Evolutionary conservation across 2,888 invertebrate genomes (phyloP).

Genomic region (Entomobrya proxima): DNA sequence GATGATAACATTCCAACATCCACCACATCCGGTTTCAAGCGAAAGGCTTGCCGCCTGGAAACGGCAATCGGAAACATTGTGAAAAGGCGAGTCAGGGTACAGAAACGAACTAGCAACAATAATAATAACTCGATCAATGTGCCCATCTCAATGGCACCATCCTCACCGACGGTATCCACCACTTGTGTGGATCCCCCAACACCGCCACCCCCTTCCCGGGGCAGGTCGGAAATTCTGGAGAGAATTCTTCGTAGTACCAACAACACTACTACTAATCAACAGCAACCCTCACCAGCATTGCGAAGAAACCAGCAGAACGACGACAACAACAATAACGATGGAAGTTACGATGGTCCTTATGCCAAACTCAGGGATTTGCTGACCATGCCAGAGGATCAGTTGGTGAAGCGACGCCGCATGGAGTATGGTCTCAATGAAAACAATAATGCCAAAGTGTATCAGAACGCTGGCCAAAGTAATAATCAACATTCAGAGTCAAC

Average conservation of each 20-base stretch:
- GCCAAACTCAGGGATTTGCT: slow-evolving; percentile 63
- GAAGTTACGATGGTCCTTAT: slow-evolving; percentile 32
- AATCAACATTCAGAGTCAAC: not conserved
- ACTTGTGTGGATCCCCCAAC: slow-evolving; percentile 54
- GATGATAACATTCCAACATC: slow-evolving; percentile 68
- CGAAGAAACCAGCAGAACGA: slow-evolving; percentile 35
- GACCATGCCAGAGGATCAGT: slow-evolving; percentile 62
- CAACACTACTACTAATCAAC: slow-evolving; percentile 21
- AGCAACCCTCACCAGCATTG: not conserved
- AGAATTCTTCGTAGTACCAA: slow-evolving; percentile 57
- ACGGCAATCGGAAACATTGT: slow-evolving; percentile 64
- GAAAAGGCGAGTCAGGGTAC: slow-evolving; percentile 23
- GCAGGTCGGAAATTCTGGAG: slow-evolving; percentile 60
- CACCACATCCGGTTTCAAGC: slow-evolving; percentile 58
- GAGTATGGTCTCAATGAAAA: slow-evolving; percentile 49
- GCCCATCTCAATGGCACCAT: slow-evolving; percentile 61
- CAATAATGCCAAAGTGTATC: slow-evolving; percentile 5
- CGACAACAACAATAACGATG: slow-evolving; percentile 55
- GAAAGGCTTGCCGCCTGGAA: slow-evolving; percentile 50
- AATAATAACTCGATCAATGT: slow-evolving; percentile 21
- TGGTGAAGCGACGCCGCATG: slow-evolving; percentile 58
- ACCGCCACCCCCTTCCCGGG: slow-evolving; percentile 41
- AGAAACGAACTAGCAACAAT: slow-evolving; percentile 39
- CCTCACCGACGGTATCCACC: slow-evolving; percentile 60
- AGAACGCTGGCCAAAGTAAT: not conserved